Base-by-base conservation (phyloP, 1,140 invertebrate species). In the Formica exsecta region DNA sequence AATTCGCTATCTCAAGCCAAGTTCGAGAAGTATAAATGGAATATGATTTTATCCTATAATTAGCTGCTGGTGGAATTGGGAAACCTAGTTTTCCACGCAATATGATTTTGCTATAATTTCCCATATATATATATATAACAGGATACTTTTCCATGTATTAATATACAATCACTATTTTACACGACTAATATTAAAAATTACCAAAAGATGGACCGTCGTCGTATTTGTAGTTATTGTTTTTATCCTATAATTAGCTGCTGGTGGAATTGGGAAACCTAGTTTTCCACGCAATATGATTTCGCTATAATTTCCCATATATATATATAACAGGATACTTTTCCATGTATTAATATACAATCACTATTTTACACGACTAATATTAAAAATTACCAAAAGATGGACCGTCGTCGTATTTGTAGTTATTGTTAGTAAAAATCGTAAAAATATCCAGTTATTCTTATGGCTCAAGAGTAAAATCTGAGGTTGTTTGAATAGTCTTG, bases 1-100 rank as follows among this genome's bases (percentile, higher is more conserved):
- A 54, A 74, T 62, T 44, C n/a, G 68, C 54, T 83, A 74, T 83
- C 79, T 74, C 68, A 11, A 48, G n/a, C 54, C 79, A 44, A 83
- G 79, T 83, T 83, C 41, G 79, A 83, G 54, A 83, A 83, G 79
- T 83, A 83, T 73, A 83, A 83, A 83, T 83, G 79, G 79, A 83
- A 83, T 74, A 83, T 73, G 68, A 83, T 83, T 83, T 83, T 61
- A 70, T 9, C 16, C 16, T 41, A 11, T 83, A 83, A 83, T 83
- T 83, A 83, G 68, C 36, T 61, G 41, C 41, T 38, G 22, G 3
- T 38, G 41, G 79, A 83, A 83, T 83, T 64, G 79, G 25, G 54
- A 48, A 83, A 73, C 68, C 74, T 83, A 36, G 38, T 61, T 74
- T 38, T 61, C 32, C 8, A 36, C 19, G 11, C 29, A 59, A 51